Percentiles rank a stretch among this genome's conserved stretches.
Evolutionary conservation across 53 echinoderm and acorn worm genomes (phyloP).

Genomic region (Arbacia lixula): DNA sequence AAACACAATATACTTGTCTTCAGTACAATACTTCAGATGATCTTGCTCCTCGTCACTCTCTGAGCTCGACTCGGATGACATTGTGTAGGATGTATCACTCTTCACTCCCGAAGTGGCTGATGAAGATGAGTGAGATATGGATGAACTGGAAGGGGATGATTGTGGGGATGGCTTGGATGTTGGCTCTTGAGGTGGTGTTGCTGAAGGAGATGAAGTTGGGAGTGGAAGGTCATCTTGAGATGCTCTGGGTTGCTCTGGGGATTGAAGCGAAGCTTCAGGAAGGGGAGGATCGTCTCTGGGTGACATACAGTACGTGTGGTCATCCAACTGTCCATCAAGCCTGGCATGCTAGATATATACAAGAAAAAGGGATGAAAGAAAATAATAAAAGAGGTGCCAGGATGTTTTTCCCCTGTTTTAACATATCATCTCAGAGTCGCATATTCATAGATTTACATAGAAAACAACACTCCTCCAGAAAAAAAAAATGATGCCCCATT

Average conservation of each 20-base stretch:
- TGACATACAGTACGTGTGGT: neutral
- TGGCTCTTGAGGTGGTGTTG: neutral
- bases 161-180: neutral
- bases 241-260: neutral
- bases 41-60: constrained; percentile 33
- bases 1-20: constrained; percentile 38
- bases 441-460: neutral
- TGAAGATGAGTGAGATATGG: neutral
- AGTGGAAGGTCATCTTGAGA: neutral
- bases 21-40: constrained; percentile 8
- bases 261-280: neutral
- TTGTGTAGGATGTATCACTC: constrained; percentile 20
- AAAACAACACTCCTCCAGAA: neutral
- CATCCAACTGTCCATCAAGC: neutral
- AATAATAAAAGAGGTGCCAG: neutral
- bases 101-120: neutral
- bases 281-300: neutral
- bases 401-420: neutral
- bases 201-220: neutral
- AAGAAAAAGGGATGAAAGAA: neutral
- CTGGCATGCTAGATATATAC: neutral
- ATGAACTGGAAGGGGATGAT: neutral
- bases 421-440: neutral
- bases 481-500: neutral
- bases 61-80: constrained; percentile 41